These are phyloP conservation scores for Aythya baeri DNA, from an alignment of 2,113 vertebrate genomes.

Conservation along the genomic window DNA sequence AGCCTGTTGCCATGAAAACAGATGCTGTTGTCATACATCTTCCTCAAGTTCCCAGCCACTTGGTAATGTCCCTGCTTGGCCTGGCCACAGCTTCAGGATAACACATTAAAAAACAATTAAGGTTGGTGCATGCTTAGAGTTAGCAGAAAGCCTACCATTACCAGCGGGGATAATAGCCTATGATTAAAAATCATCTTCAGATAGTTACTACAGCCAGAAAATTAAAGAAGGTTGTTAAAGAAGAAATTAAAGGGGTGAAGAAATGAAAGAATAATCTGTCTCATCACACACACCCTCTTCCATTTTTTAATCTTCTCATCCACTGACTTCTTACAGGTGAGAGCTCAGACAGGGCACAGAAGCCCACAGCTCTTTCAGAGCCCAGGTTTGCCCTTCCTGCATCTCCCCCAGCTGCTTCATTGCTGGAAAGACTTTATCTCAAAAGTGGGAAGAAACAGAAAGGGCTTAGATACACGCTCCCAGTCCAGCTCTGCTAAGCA, in stretches of 20 bases:
- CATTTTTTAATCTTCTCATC: neutral
- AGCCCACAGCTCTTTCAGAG: neutral
- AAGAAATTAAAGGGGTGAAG: neutral
- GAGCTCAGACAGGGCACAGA: neutral
- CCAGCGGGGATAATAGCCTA: neutral
- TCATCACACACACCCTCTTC: neutral
- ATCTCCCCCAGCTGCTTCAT: neutral
- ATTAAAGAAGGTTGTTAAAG: neutral
- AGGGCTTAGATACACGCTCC: neutral
- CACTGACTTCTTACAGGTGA: neutral
- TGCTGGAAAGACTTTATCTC: neutral
- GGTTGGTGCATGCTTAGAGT: accelerated
- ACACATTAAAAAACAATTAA: neutral
- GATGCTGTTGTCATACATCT: neutral
- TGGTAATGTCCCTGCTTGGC: neutral
- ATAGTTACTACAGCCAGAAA: neutral
- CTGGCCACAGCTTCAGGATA: neutral
- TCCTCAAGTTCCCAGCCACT: neutral
- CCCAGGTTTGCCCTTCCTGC: neutral
- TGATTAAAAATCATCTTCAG: neutral
- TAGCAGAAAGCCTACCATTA: neutral
- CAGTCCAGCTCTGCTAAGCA: neutral
- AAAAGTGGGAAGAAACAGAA: neutral
- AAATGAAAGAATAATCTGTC: neutral
- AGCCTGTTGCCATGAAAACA: neutral